Conservation (phyloP, 2,888 invertebrate genomes). For the Platynereis dumerilii region DNA sequence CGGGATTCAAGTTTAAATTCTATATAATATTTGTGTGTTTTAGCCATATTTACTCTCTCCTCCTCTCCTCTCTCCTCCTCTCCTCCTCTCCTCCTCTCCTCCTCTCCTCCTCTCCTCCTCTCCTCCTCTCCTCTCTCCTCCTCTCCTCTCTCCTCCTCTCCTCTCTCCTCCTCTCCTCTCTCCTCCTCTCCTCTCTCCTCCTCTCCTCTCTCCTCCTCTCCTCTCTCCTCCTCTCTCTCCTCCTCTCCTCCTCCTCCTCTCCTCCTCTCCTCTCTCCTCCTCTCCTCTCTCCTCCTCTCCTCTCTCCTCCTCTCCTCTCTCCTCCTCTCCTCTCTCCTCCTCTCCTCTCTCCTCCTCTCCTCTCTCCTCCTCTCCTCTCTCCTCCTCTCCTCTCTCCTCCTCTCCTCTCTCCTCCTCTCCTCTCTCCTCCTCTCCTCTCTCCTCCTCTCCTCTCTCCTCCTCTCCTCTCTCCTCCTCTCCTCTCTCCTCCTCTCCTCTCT, state of each 20-base stretch:
- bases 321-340: background rate
- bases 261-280: conserved; percentile 2
- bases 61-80: conserved; percentile 2
- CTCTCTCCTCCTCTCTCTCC: conserved; percentile 1
- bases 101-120: conserved; percentile 11
- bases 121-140: conserved; percentile 7
- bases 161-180: conserved; percentile 6
- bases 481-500: conserved; percentile 5
- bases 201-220: conserved; percentile 9
- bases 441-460: conserved; percentile 5
- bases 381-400: conserved; percentile 7
- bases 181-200: conserved; percentile 5
- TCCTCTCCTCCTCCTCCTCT: conserved; percentile 9
- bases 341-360: background rate
- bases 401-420: conserved; percentile 5
- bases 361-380: conserved; percentile 10
- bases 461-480: conserved; percentile 7
- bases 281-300: background rate
- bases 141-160: conserved; percentile 11
- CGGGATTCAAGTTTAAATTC: too few species aligned
- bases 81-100: conserved; percentile 25
- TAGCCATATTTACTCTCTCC: too few species aligned
- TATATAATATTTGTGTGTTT: too few species aligned
- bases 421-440: conserved; percentile 9
- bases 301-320: conserved; percentile 2